Evolutionary conservation across 2,797 vertebrate genomes (phyloP), one percentile per base, ranked within the genome.

Genomic region (Acanthurus tractus): DNA sequence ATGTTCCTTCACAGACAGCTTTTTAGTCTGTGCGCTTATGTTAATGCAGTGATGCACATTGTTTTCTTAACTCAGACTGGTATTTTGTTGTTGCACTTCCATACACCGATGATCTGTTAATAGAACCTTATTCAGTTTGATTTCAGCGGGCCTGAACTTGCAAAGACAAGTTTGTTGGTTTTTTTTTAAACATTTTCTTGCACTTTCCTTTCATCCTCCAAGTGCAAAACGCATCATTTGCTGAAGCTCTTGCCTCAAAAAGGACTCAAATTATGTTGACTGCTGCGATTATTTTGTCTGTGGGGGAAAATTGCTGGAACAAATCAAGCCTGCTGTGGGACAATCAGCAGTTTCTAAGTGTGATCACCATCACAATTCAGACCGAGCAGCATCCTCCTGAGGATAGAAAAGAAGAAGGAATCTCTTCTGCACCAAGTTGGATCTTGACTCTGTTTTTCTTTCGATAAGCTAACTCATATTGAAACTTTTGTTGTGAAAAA

Each of bases 261-360:
- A 71, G 36, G 56, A 75, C 53, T 84, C 63, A 74, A 57, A 78
- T 65, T 50, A 74, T 77, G 58, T 78, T 61, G 65, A 72, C 50
- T 48, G 15, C 59, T 73, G 57, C 29, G 64, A 81, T 81, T 70
- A 79, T 85, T 84, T 72, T 52, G 13, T 82, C 63, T 61, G 69
- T 61, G 49, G 42, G 52, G 34, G 59, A 48, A 80, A 81, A 84
- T 70, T 72, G 61, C 75, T 34, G 15, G 50, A 76, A 70, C 57
- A 84, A 78, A 77, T 88, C 70, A 87, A 81, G 75, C 56, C 49
- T 61, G 52, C 12, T 65, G 56, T 8, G 10, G 55, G 40, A 82
- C 72, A 74, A 79, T 77, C 71, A 68, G 65, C 48, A 9, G 25
- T 62, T 70, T 36, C 7, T n/a, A 42, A 57, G 52, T 54, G 67